These are phyloP conservation scores for Dinoponera quadriceps DNA, from an alignment of 1,140 invertebrate species.

Conservation along the genomic window DNA sequence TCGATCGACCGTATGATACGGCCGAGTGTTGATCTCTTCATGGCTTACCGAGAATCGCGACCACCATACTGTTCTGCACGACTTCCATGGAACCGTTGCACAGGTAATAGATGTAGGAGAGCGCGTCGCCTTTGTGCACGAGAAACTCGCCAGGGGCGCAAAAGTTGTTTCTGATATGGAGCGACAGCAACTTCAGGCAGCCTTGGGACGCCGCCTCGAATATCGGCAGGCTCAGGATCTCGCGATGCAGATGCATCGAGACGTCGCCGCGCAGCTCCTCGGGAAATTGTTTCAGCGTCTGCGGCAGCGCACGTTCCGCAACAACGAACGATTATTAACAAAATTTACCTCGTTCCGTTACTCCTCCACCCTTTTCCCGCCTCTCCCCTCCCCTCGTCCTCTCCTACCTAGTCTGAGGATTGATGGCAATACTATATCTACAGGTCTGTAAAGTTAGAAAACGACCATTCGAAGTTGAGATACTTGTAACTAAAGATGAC, in stretches of 20 bases:
- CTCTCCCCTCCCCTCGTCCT: too few relatives aligned
- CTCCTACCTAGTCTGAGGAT: too few relatives aligned
- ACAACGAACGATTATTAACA: background rate
- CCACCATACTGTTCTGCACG: conserved; percentile 98
- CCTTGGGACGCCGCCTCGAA: conserved; percentile 97
- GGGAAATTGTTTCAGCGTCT: conserved; percentile 98
- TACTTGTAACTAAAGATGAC: too few relatives aligned
- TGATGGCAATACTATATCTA: too few relatives aligned
- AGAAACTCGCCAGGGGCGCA: conserved; percentile 98
- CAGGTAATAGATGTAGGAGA: conserved; percentile 98
- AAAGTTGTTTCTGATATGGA: conserved; percentile 96
- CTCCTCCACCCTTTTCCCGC: too few relatives aligned
- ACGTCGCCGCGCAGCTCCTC: conserved; percentile 97
- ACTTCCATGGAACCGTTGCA: conserved; percentile 99
- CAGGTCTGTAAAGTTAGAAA: too few relatives aligned
- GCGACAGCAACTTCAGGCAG: conserved; percentile 95
- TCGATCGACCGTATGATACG: background rate
- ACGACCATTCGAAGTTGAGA: too few relatives aligned
- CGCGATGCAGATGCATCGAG: conserved; percentile 97
- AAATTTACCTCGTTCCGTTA: background rate
- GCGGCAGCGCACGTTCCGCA: conserved; percentile 62
- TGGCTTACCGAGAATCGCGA: conserved; percentile 96
- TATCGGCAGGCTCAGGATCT: conserved; percentile 97
- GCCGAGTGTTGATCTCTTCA: background rate
- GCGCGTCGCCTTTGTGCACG: conserved; percentile 98